Conservation (phyloP, 2,888 invertebrate species). For the Philopedon plagiatum region DNA sequence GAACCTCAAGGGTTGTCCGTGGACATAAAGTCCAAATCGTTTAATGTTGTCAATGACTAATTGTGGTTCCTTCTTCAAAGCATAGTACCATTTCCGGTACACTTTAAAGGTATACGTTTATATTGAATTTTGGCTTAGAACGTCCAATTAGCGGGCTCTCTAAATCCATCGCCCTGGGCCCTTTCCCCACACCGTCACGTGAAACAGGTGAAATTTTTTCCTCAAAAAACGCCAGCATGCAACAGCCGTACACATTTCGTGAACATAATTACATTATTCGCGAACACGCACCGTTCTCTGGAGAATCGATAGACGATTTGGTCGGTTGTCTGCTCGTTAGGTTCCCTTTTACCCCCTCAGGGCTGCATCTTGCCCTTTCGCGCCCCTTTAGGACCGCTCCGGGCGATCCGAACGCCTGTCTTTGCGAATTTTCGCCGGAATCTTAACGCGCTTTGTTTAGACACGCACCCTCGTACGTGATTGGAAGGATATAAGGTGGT, state of each 20-base stretch:
- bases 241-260: constrained; percentile 32
- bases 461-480: constrained; percentile 33
- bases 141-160: too few species aligned
- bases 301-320: constrained; percentile 38
- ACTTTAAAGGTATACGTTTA: too few species aligned
- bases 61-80: too few species aligned
- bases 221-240: constrained; percentile 12
- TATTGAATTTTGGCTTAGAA: too few species aligned
- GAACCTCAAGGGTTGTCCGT: too few species aligned
- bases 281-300: constrained; percentile 32
- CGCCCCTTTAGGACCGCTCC: constrained; percentile 25
- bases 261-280: constrained; percentile 45
- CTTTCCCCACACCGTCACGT: too few species aligned
- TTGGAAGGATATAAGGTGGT: constrained; percentile 19
- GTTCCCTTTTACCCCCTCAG: neutral
- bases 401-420: constrained; percentile 26
- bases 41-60: too few species aligned
- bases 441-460: constrained; percentile 38
- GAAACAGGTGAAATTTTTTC: too few species aligned
- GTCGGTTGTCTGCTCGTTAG: constrained; percentile 38
- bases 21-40: too few species aligned
- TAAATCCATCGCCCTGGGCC: too few species aligned
- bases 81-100: too few species aligned
- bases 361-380: constrained; percentile 13
- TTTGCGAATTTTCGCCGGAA: constrained; percentile 30